phyloP scores from a whole-genome alignment of 2,113 vertebrate genomes.

The Mustelus asterias region DNA sequence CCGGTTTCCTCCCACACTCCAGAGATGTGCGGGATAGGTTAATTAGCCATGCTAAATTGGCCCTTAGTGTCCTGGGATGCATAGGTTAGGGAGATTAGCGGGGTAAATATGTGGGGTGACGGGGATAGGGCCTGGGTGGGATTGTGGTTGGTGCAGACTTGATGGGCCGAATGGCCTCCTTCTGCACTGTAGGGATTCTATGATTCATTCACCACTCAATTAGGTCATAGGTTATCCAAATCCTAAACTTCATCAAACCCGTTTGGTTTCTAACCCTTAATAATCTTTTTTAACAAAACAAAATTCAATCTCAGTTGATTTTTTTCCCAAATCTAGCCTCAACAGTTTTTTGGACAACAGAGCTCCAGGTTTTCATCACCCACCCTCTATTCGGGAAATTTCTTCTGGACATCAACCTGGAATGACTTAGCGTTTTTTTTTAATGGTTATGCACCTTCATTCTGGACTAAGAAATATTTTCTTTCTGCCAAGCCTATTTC shows the following conservation, averaged over 20 bases:
- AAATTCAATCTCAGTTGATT: neutral
- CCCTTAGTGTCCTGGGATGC: too few species aligned
- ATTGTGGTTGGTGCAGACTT: too few species aligned
- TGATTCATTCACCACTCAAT: neutral
- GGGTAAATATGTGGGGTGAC: too few species aligned
- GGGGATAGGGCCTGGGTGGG: too few species aligned
- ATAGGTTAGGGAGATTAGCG: too few species aligned
- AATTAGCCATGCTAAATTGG: too few species aligned
- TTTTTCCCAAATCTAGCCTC: neutral
- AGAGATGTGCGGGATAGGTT: too few species aligned
- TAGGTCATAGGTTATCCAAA: neutral
- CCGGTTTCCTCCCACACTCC: too few species aligned
- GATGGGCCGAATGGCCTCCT: too few species aligned
- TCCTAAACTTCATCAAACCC: neutral
- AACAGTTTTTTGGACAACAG: neutral
- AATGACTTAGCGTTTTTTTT: neutral
- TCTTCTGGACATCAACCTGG: neutral
- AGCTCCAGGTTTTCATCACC: neutral
- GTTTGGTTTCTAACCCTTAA: neutral
- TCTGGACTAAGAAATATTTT: neutral
- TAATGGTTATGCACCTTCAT: neutral
- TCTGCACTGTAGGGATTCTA: too few species aligned
- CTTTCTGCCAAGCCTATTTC: too few species aligned
- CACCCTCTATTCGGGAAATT: neutral
- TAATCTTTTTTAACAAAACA: neutral